Conservation (phyloP, 1,140 invertebrate species). For the Tetraneura akinire region DNA sequence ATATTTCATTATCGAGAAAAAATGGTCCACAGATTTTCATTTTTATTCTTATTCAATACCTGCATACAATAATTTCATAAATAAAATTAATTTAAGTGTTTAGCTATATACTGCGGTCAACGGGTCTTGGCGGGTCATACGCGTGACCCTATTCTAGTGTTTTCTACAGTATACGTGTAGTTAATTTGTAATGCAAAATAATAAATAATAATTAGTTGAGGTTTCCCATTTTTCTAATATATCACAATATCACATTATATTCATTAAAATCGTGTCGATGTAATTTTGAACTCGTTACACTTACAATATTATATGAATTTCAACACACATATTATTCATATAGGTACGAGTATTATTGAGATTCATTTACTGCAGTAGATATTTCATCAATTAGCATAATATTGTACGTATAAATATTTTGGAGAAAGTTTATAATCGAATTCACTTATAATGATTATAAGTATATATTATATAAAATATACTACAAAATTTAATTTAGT, state of each 20-base stretch:
- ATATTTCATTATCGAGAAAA: slow-evolving; percentile 19
- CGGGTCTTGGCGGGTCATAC: slow-evolving; percentile 15
- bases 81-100: background rate
- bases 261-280: slow-evolving; percentile 34
- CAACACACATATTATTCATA: background rate
- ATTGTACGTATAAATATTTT: background rate
- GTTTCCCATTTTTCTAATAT: slow-evolving; percentile 17
- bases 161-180: background rate
- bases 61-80: slow-evolving; percentile 3
- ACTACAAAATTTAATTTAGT: too few species aligned
- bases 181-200: slow-evolving; percentile 43
- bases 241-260: slow-evolving; percentile 5
- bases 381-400: background rate
- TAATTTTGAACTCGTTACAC: slow-evolving; percentile 1
- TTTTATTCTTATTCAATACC: background rate
- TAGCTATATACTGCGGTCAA: background rate
- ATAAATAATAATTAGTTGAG: slow-evolving; percentile 41
- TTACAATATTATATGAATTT: background rate
- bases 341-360: too few species aligned
- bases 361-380: background rate
- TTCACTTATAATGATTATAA: background rate
- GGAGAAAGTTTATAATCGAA: background rate
- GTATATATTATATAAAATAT: too few species aligned
- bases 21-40: background rate
- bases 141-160: slow-evolving; percentile 21